Evolutionary conservation across 2,888 invertebrate species (phyloP).

Genomic region (Cryptus viduatorius): DNA sequence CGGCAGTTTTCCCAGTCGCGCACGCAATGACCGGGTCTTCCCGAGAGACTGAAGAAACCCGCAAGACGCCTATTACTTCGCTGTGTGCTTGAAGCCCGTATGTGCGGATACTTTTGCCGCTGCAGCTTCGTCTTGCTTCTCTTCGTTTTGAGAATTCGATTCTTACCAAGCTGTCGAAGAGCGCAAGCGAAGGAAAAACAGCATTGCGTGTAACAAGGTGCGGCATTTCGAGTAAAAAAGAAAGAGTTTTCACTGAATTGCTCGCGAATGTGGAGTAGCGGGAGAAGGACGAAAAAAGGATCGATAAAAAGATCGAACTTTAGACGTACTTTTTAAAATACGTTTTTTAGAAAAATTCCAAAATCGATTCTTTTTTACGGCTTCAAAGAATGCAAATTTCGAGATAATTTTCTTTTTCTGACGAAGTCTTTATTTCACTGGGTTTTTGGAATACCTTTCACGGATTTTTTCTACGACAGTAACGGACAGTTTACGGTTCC

Average conservation of each 20-base stretch:
- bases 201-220: conserved; percentile 57
- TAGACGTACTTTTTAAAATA: not conserved
- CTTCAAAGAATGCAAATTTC: no score
- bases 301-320: conserved; percentile 28
- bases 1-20: conserved; percentile 55
- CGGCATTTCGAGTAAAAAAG: conserved; percentile 12
- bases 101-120: not conserved
- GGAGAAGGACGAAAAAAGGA: conserved; percentile 13
- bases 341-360: no score
- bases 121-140: conserved; percentile 15
- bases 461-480: no score
- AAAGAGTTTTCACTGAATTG: conserved; percentile 18
- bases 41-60: conserved; percentile 52
- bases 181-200: conserved; percentile 3
- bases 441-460: no score
- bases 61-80: not conserved
- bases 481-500: no score
- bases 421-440: no score
- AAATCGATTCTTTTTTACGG: no score
- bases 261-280: not conserved
- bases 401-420: no score
- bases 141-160: conserved; percentile 12
- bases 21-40: conserved; percentile 71
- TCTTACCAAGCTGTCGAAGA: conserved; percentile 31
- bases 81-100: conserved; percentile 2